Evolutionary conservation across 2,888 invertebrate species (phyloP), one percentile per base, ranked within the genome.

Genomic region (Argynnis bischoffii): DNA sequence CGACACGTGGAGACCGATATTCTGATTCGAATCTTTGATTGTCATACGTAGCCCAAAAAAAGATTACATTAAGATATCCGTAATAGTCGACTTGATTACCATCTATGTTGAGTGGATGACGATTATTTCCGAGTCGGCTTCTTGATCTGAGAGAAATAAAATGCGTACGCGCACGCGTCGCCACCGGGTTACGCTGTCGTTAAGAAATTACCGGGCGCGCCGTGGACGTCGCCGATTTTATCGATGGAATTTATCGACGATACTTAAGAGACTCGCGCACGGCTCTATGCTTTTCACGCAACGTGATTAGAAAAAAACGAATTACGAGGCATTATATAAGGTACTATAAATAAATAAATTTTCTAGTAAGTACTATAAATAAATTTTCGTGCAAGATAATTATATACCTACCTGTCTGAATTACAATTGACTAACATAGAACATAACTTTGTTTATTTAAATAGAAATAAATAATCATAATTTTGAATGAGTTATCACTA

Each of bases 121-220:
- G 92, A 91, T 91, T 89, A 92, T 91, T 92, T 88, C 83, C 83
- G 87, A 86, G 89, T 85, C 89, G 88, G 87, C 82, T 80, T 85
- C 83, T 87, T 84, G 88, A 87, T 86, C 86, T 81, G 83, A 84
- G 86, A 84, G 88, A 87, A 88, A 90, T 89, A 89, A 90, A 90
- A 90, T 89, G 89, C 87, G 87, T 87, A 81, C 82, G 89, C 89
- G 90, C 91, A 89, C 90, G 89, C 88, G 89, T 88, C 87, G 92
- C 92, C 90, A 92, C 92, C 86, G 90, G 82, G 91, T 92, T 92
- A 92, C 92, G 92, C 92, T 87, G 90, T 90, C 90, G 90, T 90
- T 91, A 91, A 90, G 89, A 89, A 90, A 92, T 91, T 92, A 92
- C 89, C 87, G 87, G 78, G 82, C 87, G 85, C 85, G 85, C 85